A percentile compares a stretch with the other conserved stretches of the same genome.
Conservation (phyloP, 1,140 invertebrate genomes). For the Parasteatoda tepidariorum region DNA sequence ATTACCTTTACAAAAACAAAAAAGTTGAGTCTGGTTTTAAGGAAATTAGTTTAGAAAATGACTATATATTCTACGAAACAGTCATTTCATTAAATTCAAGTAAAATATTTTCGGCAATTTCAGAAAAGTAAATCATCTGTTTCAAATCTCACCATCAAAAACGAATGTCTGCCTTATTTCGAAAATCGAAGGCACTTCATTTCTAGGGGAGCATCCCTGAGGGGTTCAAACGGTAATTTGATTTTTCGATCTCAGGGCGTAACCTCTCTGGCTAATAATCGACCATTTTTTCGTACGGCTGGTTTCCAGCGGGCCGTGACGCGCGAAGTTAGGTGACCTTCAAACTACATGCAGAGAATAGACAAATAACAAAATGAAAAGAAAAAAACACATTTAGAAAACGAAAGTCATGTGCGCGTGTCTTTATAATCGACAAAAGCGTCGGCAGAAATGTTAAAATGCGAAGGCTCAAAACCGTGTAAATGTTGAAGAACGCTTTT, state of each 20-base stretch:
- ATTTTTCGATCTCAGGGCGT: conserved; percentile 52
- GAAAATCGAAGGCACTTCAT: too few relatives aligned
- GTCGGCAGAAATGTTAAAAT: neutral
- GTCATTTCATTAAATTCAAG: too few relatives aligned
- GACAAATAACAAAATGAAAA: neutral
- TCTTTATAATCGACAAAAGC: neutral
- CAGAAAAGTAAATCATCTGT: too few relatives aligned
- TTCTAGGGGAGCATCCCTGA: too few relatives aligned
- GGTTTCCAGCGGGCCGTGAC: conserved; percentile 47
- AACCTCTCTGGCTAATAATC: conserved; percentile 44
- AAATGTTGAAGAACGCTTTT: neutral
- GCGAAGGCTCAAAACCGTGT: conserved; percentile 15
- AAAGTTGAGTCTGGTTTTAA: too few relatives aligned
- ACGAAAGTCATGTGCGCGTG: neutral
- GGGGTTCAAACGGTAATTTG: conserved; percentile 35
- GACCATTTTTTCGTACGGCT: conserved; percentile 56
- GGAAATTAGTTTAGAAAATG: too few relatives aligned
- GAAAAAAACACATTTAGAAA: neutral
- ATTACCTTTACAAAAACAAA: too few relatives aligned
- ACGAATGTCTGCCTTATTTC: too few relatives aligned
- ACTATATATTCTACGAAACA: too few relatives aligned
- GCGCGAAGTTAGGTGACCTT: conserved; percentile 54
- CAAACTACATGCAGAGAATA: conserved; percentile 17
- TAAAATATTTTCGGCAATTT: too few relatives aligned
- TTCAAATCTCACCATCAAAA: too few relatives aligned